Base-by-base conservation (phyloP, 1,140 invertebrate species). In the Globodera rostochiensis region DNA sequence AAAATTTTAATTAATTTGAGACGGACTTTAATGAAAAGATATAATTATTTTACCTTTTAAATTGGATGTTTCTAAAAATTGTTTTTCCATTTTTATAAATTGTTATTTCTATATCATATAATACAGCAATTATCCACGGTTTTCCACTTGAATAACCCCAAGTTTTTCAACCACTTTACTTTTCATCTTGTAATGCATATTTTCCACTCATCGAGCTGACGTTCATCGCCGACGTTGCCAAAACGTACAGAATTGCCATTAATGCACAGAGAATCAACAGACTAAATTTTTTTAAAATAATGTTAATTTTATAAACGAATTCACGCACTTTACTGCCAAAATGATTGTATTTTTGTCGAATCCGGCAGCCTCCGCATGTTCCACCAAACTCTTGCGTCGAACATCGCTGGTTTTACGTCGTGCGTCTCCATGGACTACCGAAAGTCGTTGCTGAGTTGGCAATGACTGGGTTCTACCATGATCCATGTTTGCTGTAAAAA, bases 261-360 rank as follows among this genome's bases (percentile, higher is more conserved):
- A 76, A 46, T 57, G 66, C 74, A 7, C 57, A 64, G 3, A 76
- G 8, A 57, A 76, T 76, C 74, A 76, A 53, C 4, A 76, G n/a
- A 66, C 74, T 76, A 8, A 76, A 76, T 45, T 64, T 25, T 6
- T 74, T 50, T 21, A 45, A 45, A 50, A 6, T 60, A 60, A 60
- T 2, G 13, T 60, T 60, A 11, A 60, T n/a, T 36, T 36, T 36
- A 1, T 36, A 36, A 36, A 53, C 1, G 11, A 53, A 9, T 53
- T 53, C 50, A 9, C 50, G 50, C 50, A 53, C 50, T 76, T 76
- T 57, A 76, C 74, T 76, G 74, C 46, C 36, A 76, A 66, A 25
- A 76, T 76, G n/a, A 76, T 76, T 8, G 74, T 76, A n/a, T 76
- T 76, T 57, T 76, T 76, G 74, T 76, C 74, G 50, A 76, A 64